A percentile compares a stretch with the other conserved stretches of the same genome.
phyloP scores from a whole-genome alignment of 1,140 invertebrate genomes.

The Halictus rubicundus region DNA sequence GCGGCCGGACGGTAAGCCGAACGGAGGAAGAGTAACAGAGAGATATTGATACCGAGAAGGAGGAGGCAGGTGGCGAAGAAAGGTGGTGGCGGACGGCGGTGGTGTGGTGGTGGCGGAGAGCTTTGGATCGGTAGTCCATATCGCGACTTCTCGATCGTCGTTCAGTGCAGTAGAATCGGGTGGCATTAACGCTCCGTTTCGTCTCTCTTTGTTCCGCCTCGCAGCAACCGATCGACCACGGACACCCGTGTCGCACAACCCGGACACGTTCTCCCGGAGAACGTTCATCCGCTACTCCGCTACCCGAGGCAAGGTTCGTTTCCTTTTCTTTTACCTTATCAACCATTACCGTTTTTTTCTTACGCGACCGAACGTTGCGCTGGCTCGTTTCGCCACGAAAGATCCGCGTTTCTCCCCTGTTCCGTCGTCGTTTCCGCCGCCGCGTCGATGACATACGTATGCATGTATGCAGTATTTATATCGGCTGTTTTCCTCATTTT shows the following conservation, averaged over 20 bases:
- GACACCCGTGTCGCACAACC: background rate
- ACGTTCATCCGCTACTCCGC: background rate
- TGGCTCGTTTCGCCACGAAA: too few species aligned
- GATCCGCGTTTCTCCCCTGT: too few species aligned
- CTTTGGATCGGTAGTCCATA: constrained; percentile 11
- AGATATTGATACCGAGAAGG: background rate
- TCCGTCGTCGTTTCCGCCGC: too few species aligned
- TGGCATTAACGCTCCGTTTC: constrained; percentile 24
- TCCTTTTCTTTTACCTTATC: constrained; percentile 4
- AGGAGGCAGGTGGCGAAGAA: constrained; percentile 3
- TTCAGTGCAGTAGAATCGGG: constrained; percentile 50
- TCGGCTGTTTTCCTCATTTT: too few species aligned
- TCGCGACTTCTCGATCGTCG: constrained; percentile 30
- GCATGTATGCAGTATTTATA: too few species aligned
- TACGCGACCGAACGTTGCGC: too few species aligned
- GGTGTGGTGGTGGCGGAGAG: constrained; percentile 21
- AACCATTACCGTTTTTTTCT: background rate
- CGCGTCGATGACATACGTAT: too few species aligned
- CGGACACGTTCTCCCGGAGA: background rate
- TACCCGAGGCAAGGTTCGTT: constrained; percentile 29
- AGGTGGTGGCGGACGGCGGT: too few species aligned
- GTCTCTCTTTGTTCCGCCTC: background rate
- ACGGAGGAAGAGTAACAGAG: background rate
- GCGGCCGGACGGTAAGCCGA: background rate
- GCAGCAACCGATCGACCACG: too few species aligned